Base-by-base conservation (phyloP, 2,888 invertebrate genomes). In the Craniophora ligustri region DNA sequence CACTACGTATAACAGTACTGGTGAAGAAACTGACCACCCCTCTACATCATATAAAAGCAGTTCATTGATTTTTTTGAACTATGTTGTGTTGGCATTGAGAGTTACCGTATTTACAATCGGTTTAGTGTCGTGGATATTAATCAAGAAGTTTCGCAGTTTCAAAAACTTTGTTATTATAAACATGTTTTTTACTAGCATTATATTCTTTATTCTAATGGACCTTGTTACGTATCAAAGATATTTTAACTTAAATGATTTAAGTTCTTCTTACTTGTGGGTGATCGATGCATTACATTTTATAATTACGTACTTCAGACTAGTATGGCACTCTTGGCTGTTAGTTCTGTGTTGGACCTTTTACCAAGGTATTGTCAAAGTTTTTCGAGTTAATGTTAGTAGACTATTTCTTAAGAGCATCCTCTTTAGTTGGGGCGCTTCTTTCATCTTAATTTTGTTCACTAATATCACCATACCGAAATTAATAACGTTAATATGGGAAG, bases 281-380 rank as follows among this genome's bases (percentile, higher is more conserved):
- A n/a, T n/a, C n/a, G n/a, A n/a, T n/a, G n/a, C n/a, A n/a, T n/a
- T n/a, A n/a, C 1, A 19, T 32, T 6, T 32, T 13, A 10, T 16
- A 23, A 2, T 23, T 1, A 8, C 32, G 16, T 47, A 39, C 16
- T 7, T 47, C 1, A 18, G 3, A 16, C 3, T 32, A 32, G 47
- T 47, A 16, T 3, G 10, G 10, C 31, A 16, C 10, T 32, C 21
- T 13, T 47, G 39, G 47, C 5, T 47, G 21, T 11, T 23, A 11
- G 38, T 47, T 6, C 11, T 47, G 15, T 47, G 47, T 23, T 47
- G 47, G 32, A 32, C 39, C 13, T 47, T 47, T 23, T 47, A 47
- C 16, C n/a, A 39, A 11, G 47, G 39, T 10, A 47, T 47, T 16
- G 47, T 47, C 6, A 47, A 39, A 16, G 47, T 47, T 5, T 47